Base-by-base conservation (phyloP, 1,140 invertebrate species). In the Oppia nitens region DNA sequence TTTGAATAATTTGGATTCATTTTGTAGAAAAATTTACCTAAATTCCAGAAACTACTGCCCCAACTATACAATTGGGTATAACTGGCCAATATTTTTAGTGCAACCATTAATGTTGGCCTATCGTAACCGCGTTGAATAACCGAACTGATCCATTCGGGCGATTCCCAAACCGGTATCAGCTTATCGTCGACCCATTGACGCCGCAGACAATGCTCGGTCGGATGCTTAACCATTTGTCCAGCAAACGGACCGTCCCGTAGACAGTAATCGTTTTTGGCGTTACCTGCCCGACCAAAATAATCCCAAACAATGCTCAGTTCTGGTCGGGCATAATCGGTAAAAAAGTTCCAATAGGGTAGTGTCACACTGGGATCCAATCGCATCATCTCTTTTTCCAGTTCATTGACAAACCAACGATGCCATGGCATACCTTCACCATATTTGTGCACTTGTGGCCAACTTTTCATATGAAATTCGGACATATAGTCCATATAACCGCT, bases 321-420 rank as follows among this genome's bases (percentile, higher is more conserved):
- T 6, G 32, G 32, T 17, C 17, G 6, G 6, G 32, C 32, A 40
- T 9, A 40, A 40, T 40, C 32, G 17, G 32, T 40, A 9, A 40
- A 9, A 40, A 9, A 40, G 6, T 40, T 28, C 53, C 53, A 54
- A 29, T 54, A 54, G 17, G 53, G 53, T 14, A 54, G 28, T 14
- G 53, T 28, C 14, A 54, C 9, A 9, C 14, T 29, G 17, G 53
- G 53, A 14, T 54, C 32, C 20, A 54, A 29, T n/a, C 21, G 11
- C 24, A 21, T 21, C 26, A 54, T 28, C 32, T 54, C 53, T 28
- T 54, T 54, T 29, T 54, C 53, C 14, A 54, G 29, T 28, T 9
- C 14, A 28, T n/a, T 28, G 20, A 54, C 21, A 40, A 28, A 29
- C 21, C 26, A 54, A 29, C 53, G 2, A 29, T 54, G 53, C 53